These are phyloP conservation scores for Hirtodrosophila confusa DNA, from an alignment of 2,888 invertebrate species.

Conservation along the genomic window DNA sequence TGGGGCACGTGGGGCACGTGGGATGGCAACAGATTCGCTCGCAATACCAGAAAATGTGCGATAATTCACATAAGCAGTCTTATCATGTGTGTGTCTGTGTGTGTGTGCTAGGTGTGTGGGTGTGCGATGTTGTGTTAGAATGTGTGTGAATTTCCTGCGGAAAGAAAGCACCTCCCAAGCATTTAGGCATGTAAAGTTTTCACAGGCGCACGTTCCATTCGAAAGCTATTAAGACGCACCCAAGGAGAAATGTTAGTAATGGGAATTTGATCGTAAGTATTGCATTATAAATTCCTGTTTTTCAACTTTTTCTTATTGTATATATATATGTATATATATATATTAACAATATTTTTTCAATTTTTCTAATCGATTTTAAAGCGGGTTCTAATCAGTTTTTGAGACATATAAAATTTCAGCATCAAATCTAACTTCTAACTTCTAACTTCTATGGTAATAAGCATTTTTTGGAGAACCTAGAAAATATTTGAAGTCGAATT, in stretches of 20 bases:
- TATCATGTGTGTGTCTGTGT: slow-evolving; percentile 55
- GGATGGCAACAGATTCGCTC: slow-evolving; percentile 47
- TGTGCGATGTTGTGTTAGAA: slow-evolving; percentile 27
- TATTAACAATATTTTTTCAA: no score
- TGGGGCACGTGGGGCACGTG: slow-evolving; percentile 13
- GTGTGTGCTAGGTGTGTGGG: slow-evolving; percentile 11
- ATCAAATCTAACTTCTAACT: no score
- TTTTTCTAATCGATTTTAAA: no score
- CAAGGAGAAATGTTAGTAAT: slow-evolving; percentile 45
- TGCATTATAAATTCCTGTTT: background rate
- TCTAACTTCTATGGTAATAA: no score
- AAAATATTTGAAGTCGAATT: no score
- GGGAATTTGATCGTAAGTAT: background rate
- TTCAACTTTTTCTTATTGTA: no score
- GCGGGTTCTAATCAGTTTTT: no score
- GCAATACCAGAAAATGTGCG: slow-evolving; percentile 72
- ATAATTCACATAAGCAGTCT: slow-evolving; percentile 79
- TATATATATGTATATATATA: no score
- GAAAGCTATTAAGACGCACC: slow-evolving; percentile 68
- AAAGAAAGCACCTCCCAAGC: slow-evolving; percentile 66
- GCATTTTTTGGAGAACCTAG: no score
- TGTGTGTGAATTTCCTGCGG: slow-evolving; percentile 65
- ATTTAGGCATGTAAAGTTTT: slow-evolving; percentile 76
- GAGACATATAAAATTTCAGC: no score
- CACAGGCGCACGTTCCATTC: slow-evolving; percentile 68